Conservation (phyloP, 2,888 invertebrate species). For the Pterostichus niger region DNA sequence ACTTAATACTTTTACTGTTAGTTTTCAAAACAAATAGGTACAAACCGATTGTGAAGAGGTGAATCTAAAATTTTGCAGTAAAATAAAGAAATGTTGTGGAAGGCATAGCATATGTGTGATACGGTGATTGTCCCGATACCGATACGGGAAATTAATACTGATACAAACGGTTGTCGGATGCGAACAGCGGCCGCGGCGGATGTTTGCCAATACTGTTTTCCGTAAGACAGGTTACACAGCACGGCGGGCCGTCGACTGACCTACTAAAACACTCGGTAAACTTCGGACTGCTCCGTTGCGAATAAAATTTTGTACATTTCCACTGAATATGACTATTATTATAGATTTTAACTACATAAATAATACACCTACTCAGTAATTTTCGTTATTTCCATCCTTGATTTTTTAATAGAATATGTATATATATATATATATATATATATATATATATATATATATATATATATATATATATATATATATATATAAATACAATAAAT, state of each 20-base stretch:
- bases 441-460: too few species aligned
- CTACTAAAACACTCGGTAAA: slow-evolving; percentile 64
- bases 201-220: slow-evolving; percentile 65
- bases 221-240: slow-evolving; percentile 65
- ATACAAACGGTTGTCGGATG: slow-evolving; percentile 51
- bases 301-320: slow-evolving; percentile 63
- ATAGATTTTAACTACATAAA: not conserved
- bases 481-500: too few species aligned
- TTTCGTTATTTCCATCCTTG: too few species aligned
- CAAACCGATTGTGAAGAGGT: slow-evolving; percentile 15
- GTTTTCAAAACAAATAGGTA: not conserved
- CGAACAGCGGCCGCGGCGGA: slow-evolving; percentile 29
- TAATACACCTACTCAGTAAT: too few species aligned
- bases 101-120: slow-evolving; percentile 39
- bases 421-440: too few species aligned
- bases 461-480: too few species aligned
- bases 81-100: slow-evolving; percentile 49
- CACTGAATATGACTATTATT: slow-evolving; percentile 16
- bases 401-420: too few species aligned
- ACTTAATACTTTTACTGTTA: not conserved
- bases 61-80: slow-evolving; percentile 4
- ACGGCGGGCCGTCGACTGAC: slow-evolving; percentile 62
- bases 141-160: slow-evolving; percentile 59
- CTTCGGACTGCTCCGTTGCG: slow-evolving; percentile 53
- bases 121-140: slow-evolving; percentile 44